Conservation (phyloP, 2,888 invertebrate species). For the Patella caerulea region DNA sequence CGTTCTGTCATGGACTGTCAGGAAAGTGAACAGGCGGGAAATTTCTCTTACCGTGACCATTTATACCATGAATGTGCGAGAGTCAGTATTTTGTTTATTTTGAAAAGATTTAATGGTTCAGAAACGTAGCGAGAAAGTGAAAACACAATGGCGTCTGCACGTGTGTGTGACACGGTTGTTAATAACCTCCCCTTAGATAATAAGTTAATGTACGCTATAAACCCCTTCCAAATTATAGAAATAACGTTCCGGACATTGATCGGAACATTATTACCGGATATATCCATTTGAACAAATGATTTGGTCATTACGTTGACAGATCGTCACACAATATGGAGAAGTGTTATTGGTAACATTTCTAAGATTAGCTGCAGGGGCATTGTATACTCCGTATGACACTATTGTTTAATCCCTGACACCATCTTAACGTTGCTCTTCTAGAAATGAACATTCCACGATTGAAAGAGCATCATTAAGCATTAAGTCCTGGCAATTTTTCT, state of each 20-base stretch:
- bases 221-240: not conserved
- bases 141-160: not conserved
- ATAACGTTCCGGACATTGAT: not conserved
- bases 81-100: not conserved
- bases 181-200: not conserved
- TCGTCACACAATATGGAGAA: not conserved
- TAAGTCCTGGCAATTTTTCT: too few relatives aligned
- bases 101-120: not conserved
- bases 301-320: not conserved
- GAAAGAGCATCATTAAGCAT: too few relatives aligned
- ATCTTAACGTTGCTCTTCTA: not conserved
- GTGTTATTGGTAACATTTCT: not conserved
- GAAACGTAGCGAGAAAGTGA: not conserved
- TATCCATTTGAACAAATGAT: not conserved
- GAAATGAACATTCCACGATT: conserved; percentile 3
- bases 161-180: conserved; percentile 7
- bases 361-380: not conserved
- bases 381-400: not conserved
- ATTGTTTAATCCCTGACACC: not conserved
- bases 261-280: not conserved
- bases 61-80: not conserved
- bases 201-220: conserved; percentile 1
- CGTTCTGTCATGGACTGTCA: not conserved
- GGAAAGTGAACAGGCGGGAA: not conserved
- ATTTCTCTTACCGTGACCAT: not conserved